Percentiles rank a stretch among this genome's conserved stretches.
Evolutionary conservation across 2,113 vertebrate species (phyloP).

Genomic region (Glareola pratincola): DNA sequence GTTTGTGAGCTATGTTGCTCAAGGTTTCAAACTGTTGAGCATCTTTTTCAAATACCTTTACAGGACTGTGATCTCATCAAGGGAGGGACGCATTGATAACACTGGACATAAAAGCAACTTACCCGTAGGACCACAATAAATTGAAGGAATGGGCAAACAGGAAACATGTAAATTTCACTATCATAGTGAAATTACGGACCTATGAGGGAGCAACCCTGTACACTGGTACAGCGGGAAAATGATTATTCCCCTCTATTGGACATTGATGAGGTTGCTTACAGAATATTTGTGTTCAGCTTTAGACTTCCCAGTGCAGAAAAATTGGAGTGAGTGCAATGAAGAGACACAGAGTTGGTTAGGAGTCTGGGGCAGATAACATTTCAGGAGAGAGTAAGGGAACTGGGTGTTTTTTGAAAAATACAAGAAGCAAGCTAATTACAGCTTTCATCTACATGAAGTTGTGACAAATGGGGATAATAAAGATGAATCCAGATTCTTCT

Average conservation of each 20-base stretch:
- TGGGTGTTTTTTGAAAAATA: background rate
- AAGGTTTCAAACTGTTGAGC: background rate
- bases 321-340: background rate
- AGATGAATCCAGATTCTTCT: background rate
- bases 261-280: background rate
- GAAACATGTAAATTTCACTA: background rate
- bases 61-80: background rate
- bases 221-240: rapidly evolving
- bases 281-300: background rate
- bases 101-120: background rate
- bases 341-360: background rate
- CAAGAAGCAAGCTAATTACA: background rate
- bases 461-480: background rate
- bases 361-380: background rate
- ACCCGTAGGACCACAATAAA: background rate
- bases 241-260: background rate
- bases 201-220: background rate
- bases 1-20: background rate
- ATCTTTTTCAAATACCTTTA: background rate
- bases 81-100: background rate
- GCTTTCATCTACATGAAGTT: background rate
- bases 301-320: background rate
- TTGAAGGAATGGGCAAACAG: background rate
- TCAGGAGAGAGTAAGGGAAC: background rate
- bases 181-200: background rate